Base-by-base conservation (phyloP, 2,797 vertebrate genomes). In the Poeciliopsis gracilis region DNA sequence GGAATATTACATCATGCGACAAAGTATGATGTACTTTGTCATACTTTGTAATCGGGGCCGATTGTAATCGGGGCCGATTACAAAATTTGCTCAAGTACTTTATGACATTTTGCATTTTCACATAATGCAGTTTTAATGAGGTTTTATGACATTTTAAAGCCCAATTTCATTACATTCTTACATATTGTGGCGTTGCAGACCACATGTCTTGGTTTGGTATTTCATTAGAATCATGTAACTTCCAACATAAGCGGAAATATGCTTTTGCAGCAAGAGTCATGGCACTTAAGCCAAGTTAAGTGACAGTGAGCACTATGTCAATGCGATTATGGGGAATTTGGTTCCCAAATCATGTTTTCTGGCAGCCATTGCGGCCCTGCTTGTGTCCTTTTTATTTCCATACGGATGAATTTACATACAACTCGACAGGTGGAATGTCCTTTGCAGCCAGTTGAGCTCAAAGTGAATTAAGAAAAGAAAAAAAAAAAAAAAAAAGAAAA, bases 391-490 rank as follows among this genome's bases (percentile, higher is more conserved):
- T 38, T 53, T 25, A 47, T 53, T 63, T 36, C 10, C 18, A 66
- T 10, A 23, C 3, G 4, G 3, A 66, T 36, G 10, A 20, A 38
- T 20, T 23, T 66, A 38, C 61, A 66, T 20, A 66, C 59, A 66
- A 20, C 33, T 66, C 36, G 18, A 66, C 30, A n/a, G 28, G 28
- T 59, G 38, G 61, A 66, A 38, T 66, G 5, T 36, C 33, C 18
- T 66, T 66, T 66, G 30, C 59, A 63, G 59, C 4, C 61, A 66
- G 61, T 66, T 23, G 61, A 66, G 61, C 61, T 38, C 33, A 66
- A 66, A 66, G 61, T 66, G 61, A 23, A 66, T 66, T 5, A 5
- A 38, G 5, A 38, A 36, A 20, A 49, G 2, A 49, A 49, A 20
- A 8, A 20, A 20, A 49, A 20, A 49, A 18, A 49, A 7, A 9